These are phyloP conservation scores for Catharus bicknelli DNA, from an alignment of 2,113 vertebrate genomes.

Conservation along the genomic window DNA sequence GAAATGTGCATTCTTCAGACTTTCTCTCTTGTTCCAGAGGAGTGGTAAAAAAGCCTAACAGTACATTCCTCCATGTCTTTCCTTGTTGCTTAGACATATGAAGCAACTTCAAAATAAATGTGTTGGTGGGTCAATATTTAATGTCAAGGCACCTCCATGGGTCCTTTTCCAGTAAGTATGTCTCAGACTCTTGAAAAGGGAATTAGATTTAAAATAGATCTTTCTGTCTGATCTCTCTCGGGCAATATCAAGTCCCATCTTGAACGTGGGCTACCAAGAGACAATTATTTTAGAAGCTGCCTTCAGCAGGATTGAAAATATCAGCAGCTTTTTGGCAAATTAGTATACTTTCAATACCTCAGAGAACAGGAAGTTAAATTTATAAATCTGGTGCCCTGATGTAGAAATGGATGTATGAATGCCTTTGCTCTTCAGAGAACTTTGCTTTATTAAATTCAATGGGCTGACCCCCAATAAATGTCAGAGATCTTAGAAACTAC, in stretches of 20 bases:
- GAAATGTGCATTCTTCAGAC: background rate
- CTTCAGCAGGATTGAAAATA: background rate
- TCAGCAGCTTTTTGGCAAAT: background rate
- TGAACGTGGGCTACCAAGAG: background rate
- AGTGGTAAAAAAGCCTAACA: background rate
- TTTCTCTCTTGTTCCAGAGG: background rate
- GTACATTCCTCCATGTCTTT: background rate
- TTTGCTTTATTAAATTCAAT: background rate
- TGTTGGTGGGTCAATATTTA: background rate
- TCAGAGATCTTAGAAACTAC: background rate
- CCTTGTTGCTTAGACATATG: background rate
- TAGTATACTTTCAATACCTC: background rate
- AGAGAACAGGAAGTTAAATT: background rate
- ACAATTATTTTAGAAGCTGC: background rate
- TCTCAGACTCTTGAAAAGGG: slow-evolving; percentile 35
- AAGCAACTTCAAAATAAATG: background rate
- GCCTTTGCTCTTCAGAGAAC: background rate
- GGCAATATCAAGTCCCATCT: background rate
- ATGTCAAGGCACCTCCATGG: background rate
- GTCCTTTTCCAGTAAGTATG: background rate
- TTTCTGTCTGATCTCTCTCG: background rate
- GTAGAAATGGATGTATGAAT: background rate
- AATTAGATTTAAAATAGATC: slow-evolving; percentile 41
- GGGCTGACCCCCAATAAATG: background rate
- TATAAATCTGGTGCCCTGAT: background rate